A percentile compares a stretch with the other conserved stretches of the same genome.
phyloP scores from a whole-genome alignment of 1,140 invertebrate genomes.

The Mycetomoellerius zeteki region DNA sequence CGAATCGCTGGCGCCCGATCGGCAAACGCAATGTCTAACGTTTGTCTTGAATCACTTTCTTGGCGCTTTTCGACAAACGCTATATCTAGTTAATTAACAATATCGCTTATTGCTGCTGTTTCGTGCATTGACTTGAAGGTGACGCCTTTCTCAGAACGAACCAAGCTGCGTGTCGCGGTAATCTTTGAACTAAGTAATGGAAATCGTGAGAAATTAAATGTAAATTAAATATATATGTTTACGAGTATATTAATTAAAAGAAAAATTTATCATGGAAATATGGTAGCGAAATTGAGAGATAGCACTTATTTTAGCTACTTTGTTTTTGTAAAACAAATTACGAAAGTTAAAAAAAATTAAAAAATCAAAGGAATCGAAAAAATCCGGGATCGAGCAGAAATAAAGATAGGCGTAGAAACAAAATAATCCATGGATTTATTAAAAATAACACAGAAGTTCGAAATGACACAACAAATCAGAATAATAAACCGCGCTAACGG shows the following conservation, averaged over 20 bases:
- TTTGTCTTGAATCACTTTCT: slow-evolving; percentile 60
- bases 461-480: slow-evolving; percentile 80
- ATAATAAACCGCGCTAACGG: slow-evolving; percentile 76
- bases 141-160: slow-evolving; percentile 67
- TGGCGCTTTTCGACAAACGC: slow-evolving; percentile 62
- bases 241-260: neutral
- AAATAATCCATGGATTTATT: slow-evolving; percentile 81
- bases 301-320: neutral
- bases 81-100: slow-evolving; percentile 71
- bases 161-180: slow-evolving; percentile 66
- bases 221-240: neutral
- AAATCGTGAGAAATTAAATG: neutral
- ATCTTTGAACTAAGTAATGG: neutral
- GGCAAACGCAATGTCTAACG: slow-evolving; percentile 46
- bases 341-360: neutral
- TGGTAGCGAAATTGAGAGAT: neutral
- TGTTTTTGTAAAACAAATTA: slow-evolving; percentile 3
- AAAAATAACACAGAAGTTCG: slow-evolving; percentile 80
- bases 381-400: slow-evolving; percentile 65
- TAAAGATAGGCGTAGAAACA: slow-evolving; percentile 70
- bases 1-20: slow-evolving; percentile 51
- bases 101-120: slow-evolving; percentile 77
- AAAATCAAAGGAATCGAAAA: slow-evolving; percentile 26
- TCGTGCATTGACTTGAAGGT: slow-evolving; percentile 78
- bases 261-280: neutral